Evolutionary conservation across 2,888 invertebrate species (phyloP).

Genomic region (Drepanosiphum platanoidis): DNA sequence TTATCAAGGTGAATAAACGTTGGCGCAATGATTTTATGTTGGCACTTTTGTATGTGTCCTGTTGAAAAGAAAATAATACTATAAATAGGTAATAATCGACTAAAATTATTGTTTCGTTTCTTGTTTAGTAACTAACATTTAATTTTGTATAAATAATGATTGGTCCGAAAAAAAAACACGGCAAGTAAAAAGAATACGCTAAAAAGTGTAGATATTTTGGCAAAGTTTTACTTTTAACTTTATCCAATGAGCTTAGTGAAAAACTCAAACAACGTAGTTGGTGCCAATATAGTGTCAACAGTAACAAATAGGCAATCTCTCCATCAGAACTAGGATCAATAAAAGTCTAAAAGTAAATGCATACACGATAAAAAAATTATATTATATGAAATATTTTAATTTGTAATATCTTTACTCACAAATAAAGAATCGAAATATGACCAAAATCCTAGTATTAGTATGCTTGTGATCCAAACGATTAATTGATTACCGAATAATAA

Average conservation of each 20-base stretch:
- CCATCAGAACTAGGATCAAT: constrained; percentile 69
- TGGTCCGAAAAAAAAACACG: constrained; percentile 86
- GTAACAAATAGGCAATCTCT: constrained; percentile 71
- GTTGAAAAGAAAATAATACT: background rate
- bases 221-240: constrained; percentile 64
- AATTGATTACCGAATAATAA: constrained; percentile 47
- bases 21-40: background rate
- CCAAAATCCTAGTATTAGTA: constrained; percentile 40
- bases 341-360: constrained; percentile 69
- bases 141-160: constrained; percentile 81
- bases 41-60: constrained; percentile 1
- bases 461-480: constrained; percentile 47
- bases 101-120: background rate
- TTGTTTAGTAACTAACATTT: constrained; percentile 64
- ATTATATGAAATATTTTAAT: constrained; percentile 63
- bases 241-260: constrained; percentile 72
- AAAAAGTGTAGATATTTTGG: constrained; percentile 69
- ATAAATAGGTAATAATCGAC: constrained; percentile 63
- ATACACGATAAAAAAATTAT: constrained; percentile 63
- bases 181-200: constrained; percentile 84
- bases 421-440: constrained; percentile 64
- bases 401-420: constrained; percentile 66
- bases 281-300: constrained; percentile 72
- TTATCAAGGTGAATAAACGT: constrained; percentile 57
- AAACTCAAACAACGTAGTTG: constrained; percentile 81